Base-by-base conservation (phyloP, 1,140 invertebrate species). In the Heliconius hewitsoni region DNA sequence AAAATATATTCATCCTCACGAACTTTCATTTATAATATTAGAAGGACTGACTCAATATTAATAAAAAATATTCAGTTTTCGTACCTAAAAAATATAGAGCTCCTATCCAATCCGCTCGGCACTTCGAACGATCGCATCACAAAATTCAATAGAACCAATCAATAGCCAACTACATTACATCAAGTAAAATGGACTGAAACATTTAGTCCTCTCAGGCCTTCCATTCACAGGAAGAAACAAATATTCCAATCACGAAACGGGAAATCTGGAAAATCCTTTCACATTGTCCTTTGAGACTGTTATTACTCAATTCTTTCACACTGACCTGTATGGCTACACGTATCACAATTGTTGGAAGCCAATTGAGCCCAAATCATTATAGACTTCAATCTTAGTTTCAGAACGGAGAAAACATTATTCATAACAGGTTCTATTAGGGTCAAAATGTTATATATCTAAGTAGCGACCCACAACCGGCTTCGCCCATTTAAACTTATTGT, bases 291-390 rank as follows among this genome's bases (percentile, higher is more conserved):
- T 66, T 30, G 23, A 16, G 30, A 66, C 60, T 66, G 60, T 66
- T 66, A 66, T 30, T 66, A 66, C 60, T 66, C 27, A 66, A 66
- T 37, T 70, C 60, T 30, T 46, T 39, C 60, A 39, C 37, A 76
- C 70, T 76, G 74, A 71, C 74, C 74, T 76, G 18, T 76, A 76
- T 34, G 60, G 37, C n/a, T 5, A 66, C 37, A 76, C 74, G 50
- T 76, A 75, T 66, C 27, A 74, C 23, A n/a, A 66, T 76, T 76
- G 57, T 76, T 70, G 60, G 27, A 42, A 76, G n/a, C 74, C 74
- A 76, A 76, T 76, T 75, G 34, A 19, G n/a, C 27, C 46, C 60
- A 27, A 76, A 76, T 76, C 37, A 71, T 76, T 70, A 76, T 70
- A 42, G 74, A 23, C 37, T 76, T 60, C 74, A 76, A 76, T 76